A percentile compares a stretch with the other conserved stretches of the same genome.
phyloP scores from a whole-genome alignment of 2,888 invertebrate genomes.

The Spodoptera picta region DNA sequence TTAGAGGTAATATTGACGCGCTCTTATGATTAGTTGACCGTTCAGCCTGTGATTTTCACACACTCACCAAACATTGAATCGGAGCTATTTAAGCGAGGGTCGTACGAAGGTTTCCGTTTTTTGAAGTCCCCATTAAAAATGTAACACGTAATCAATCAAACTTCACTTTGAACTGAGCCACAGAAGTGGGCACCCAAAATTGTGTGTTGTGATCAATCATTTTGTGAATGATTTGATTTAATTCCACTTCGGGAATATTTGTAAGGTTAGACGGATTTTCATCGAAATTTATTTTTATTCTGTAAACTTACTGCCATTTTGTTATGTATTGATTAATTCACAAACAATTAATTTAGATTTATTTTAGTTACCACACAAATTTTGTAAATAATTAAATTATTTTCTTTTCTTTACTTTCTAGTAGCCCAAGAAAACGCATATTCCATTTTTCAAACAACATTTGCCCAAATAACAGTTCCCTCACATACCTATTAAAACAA shows the following conservation, averaged over 20 bases:
- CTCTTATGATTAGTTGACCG: not conserved
- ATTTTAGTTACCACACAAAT: not conserved
- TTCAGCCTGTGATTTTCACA: not conserved
- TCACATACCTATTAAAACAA: no score
- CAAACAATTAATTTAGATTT: not conserved
- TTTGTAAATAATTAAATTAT: no score
- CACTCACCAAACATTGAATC: slow-evolving; percentile 14
- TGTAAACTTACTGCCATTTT: slow-evolving; percentile 4
- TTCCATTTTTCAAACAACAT: no score
- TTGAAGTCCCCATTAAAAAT: slow-evolving; percentile 50
- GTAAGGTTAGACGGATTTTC: slow-evolving; percentile 21
- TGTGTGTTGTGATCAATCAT: slow-evolving; percentile 70
- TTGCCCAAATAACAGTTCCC: no score
- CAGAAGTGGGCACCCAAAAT: slow-evolving; percentile 61
- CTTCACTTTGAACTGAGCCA: slow-evolving; percentile 68
- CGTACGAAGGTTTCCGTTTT: slow-evolving; percentile 15
- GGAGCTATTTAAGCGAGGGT: slow-evolving; percentile 17
- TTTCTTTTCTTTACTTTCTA: no score
- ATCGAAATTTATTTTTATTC: slow-evolving; percentile 21
- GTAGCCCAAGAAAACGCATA: no score
- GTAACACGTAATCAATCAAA: slow-evolving; percentile 62
- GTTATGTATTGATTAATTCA: slow-evolving; percentile 5
- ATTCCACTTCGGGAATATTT: slow-evolving; percentile 51
- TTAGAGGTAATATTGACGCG: not conserved
- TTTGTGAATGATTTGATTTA: slow-evolving; percentile 67